These are phyloP conservation scores for Teleopsis dalmanni DNA, from an alignment of 1,140 invertebrate genomes.

Conservation along the genomic window DNA sequence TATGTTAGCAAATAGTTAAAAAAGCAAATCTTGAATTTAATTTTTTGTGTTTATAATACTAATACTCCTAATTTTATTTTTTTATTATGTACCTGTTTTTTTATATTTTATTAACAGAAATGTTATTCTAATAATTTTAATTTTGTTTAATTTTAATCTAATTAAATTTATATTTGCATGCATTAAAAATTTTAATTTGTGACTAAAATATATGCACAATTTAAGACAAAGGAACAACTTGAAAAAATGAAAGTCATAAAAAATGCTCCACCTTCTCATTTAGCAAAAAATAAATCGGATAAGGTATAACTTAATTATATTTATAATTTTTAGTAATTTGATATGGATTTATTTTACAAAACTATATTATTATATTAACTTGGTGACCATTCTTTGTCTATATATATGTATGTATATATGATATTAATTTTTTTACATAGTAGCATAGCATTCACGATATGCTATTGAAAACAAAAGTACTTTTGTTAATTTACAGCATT, in stretches of 20 bases:
- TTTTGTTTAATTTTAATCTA: too few relatives aligned
- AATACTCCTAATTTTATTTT: too few relatives aligned
- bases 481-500: too few relatives aligned
- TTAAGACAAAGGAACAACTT: conserved; percentile 54
- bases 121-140: neutral
- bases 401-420: neutral
- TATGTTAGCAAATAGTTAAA: too few relatives aligned
- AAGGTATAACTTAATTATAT: conserved; percentile 56
- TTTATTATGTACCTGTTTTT: conserved; percentile 1
- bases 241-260: conserved; percentile 66
- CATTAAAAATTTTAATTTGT: conserved; percentile 2
- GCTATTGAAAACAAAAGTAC: too few relatives aligned
- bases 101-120: neutral
- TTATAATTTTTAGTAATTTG: neutral
- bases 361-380: neutral
- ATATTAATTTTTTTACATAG: neutral
- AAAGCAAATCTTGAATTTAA: too few relatives aligned
- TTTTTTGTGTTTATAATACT: neutral
- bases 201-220: neutral
- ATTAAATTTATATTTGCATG: conserved; percentile 1
- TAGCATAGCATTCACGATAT: neutral
- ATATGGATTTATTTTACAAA: neutral
- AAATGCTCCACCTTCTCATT: conserved; percentile 72
- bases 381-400: neutral
- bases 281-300: conserved; percentile 75